Evolutionary conservation across 2,888 invertebrate species (phyloP), one percentile per base, ranked within the genome.

Genomic region (Limnephilus auricula): DNA sequence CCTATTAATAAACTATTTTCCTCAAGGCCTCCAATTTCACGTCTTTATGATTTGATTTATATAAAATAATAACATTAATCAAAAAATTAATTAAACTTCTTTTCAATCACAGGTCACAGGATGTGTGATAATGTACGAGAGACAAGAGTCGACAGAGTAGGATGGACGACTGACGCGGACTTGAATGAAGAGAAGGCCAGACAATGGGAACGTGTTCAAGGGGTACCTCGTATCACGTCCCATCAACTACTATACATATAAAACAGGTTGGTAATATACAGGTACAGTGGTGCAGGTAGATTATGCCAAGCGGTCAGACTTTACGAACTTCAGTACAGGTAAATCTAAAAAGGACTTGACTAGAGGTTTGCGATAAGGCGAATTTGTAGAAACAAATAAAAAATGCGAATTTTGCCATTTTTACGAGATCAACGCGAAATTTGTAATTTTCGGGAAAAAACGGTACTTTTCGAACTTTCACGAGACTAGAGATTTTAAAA

Each of bases 121-220:
- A 65, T 65, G 65, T 65, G n/a, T 65, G 25, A 65, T 65, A 65
- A 40, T 40, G 40, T 5, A 40, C 10, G 40, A 65, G 65, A 65
- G 18, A 65, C 50, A 18, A 18, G 50, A n/a, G 25, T n/a, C n/a
- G 65, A 65, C 65, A 65, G 82, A 34, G 82, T 32, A 82, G 34
- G 82, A 65, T 25, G 82, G 82, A 82, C 34, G 34, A 37, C 25
- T 31, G 34, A 32, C 25, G 82, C 34, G 4, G 82, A 25, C 25
- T 10, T 34, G 65, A 82, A 82, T 82, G 32, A 82, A 82, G 82
- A 82, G 34, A 82, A 18, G 9, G 9, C 34, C 82, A 32, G 82
- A 82, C 82, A 82, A 82, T 82, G 82, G 34, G 82, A 82, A 82
- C 82, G 82, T 82, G 82, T 82, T 25, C 82, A 10, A 82, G 82